Evolutionary conservation across 2,113 vertebrate genomes (phyloP), one percentile per base, ranked within the genome.

Genomic region (Phoxinus phoxinus): DNA sequence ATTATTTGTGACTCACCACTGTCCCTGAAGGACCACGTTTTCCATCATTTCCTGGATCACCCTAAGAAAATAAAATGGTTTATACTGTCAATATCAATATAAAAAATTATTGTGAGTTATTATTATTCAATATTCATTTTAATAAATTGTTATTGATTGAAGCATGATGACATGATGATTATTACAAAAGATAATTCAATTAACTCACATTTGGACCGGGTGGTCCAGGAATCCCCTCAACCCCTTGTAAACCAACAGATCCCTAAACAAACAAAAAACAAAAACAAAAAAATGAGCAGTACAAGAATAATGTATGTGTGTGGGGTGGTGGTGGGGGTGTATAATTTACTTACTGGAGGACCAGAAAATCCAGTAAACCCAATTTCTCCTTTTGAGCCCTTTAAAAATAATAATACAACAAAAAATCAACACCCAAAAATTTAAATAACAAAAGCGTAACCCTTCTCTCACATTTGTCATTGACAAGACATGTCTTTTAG

Each of bases 381-480:
- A 0, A 80, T 89, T 74, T 94, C 93, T n/a, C 96, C 96, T 88
- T 94, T 95, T 83, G 81, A 82, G 4, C 96, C 96, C 96, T 97
- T 86, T 6, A 91, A 86, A 73, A 19, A 48, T 53, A 25, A 51
- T 11, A 25, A 32, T 25, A n/a, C n/a, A 79, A 53, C 15, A 72
- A 51, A 61, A 10, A 56, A 56, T 9, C 2, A 56, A 56, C 6
- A 21, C 19, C 19, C 53, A 56, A 56, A 56, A 56, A 56, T 56
- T 6, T 23, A 27, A 67, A 69, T 8, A 13, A 37, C 30, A 35
- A 17, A n/a, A 44, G 37, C 3, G 8, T 2, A 79, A 41, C n/a
- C 2, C 67, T 8, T 37, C 17, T 37, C 17, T 51, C 13, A 7
- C 32, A 37, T 9, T 32, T 35, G 17, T 9, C 6, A 27, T 32